phyloP scores from a whole-genome alignment of 2,888 invertebrate species.

The Nymphalis urticae region DNA sequence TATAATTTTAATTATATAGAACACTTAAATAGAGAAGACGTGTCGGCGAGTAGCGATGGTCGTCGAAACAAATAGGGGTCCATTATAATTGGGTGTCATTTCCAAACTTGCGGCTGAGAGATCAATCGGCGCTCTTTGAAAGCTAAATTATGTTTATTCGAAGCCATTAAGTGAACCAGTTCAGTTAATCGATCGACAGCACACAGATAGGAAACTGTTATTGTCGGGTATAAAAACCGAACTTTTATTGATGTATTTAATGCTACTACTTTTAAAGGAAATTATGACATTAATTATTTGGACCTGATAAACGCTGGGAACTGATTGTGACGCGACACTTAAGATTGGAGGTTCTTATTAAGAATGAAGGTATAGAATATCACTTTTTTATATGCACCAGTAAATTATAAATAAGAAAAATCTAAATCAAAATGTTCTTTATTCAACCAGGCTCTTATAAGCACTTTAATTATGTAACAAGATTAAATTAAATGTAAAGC shows the following conservation, averaged over 20 bases:
- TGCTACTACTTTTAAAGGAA: constrained; percentile 39
- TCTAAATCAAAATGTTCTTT: no score
- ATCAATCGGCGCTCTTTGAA: constrained; percentile 72
- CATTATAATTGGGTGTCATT: constrained; percentile 69
- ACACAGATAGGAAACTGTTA: constrained; percentile 49
- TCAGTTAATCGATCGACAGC: constrained; percentile 60
- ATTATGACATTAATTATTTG: constrained; percentile 45
- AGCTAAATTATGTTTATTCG: constrained; percentile 77
- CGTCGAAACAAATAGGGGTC: constrained; percentile 27
- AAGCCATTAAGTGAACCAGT: constrained; percentile 70
- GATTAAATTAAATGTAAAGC: no score
- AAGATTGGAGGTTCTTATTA: neutral
- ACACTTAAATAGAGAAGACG: neutral
- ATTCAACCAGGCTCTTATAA: no score
- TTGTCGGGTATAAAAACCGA: constrained; percentile 33
- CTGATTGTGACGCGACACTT: constrained; percentile 11
- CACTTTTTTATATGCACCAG: neutral
- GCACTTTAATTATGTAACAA: no score
- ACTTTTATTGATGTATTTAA: constrained; percentile 29
- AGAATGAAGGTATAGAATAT: neutral
- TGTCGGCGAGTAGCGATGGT: constrained; percentile 1
- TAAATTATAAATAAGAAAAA: neutral
- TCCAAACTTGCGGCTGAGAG: constrained; percentile 61
- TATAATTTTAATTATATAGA: neutral
- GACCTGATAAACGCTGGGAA: constrained; percentile 20